Evolutionary conservation across 2,797 vertebrate species (phyloP), one percentile per base, ranked within the genome.

Genomic region (Lemur catta): DNA sequence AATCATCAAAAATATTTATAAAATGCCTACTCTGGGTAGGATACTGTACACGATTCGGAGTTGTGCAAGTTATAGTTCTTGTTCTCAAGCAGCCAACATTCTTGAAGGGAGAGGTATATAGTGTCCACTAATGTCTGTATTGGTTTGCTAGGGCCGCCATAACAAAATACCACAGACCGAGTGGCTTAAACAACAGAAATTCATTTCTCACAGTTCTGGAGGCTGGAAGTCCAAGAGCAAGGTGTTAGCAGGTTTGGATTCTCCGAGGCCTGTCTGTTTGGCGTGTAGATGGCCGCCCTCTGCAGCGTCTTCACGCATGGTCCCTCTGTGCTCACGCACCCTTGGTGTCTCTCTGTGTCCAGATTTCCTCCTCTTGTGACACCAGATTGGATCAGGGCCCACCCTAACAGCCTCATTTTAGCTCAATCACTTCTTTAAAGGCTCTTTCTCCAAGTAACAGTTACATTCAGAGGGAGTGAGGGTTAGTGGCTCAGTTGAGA

Each of bases 41-140:
- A 22, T 8, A 24, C 30, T 14, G 3, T 12, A 10, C 57, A 10
- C 0, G 35, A 17, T 22, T 71, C 20, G 41, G 59, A 81, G 24
- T 59, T 18, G 9, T 14, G 7, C 9, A 38, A 35, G 26, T 22
- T 11, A 2, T 55, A 63, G 41, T n/a, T 22, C 65, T 52, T 57
- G 30, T 92, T 38, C 59, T 84, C 22, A 61, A 13, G 65, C 41
- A n/a, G 38, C 85, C 3, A 1, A 7, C 6, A 3, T 24, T 48
- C 67, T 48, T n/a, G 20, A 43, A 57, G 14, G 63, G n/a, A 35
- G 33, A 65, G n/a, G 13, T 22, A 0, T 10, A 1, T 13, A 3
- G 1, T 18, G 2, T 88, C 43, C 72, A 0, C 69, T 14, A 0
- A 2, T 14, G 1, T 88, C 50, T 88, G 0, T 82, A 2, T 67